Conservation (phyloP, 2,797 vertebrate genomes). For the Perodicticus potto region DNA sequence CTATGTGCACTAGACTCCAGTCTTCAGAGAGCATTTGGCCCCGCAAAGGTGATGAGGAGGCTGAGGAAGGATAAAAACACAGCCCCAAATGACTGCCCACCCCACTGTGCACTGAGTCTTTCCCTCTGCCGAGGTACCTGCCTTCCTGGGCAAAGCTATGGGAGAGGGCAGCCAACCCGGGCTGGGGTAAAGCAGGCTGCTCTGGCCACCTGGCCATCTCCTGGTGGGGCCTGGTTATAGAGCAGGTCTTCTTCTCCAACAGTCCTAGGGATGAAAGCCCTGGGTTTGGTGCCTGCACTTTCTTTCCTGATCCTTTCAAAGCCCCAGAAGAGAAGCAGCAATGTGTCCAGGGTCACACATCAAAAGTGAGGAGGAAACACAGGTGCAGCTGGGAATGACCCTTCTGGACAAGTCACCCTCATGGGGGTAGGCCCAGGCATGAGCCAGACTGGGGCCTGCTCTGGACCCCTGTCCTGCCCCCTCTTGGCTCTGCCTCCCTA, state of each 20-base stretch:
- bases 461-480: background rate
- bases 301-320: background rate
- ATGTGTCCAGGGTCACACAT: background rate
- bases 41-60: background rate
- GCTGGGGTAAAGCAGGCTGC: background rate
- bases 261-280: background rate
- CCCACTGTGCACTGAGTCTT: background rate
- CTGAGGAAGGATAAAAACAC: background rate
- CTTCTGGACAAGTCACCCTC: background rate
- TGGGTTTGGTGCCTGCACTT: background rate
- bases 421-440: background rate
- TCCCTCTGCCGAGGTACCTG: too few relatives aligned
- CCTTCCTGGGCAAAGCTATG: background rate
- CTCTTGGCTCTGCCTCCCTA: background rate
- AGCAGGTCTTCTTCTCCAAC: background rate
- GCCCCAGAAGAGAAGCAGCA: background rate
- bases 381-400: background rate
- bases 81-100: rapidly evolving
- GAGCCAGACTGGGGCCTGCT: rapidly evolving
- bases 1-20: too few relatives aligned
- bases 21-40: background rate
- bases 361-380: background rate
- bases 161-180: rapidly evolving
- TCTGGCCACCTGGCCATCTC: background rate
- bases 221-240: background rate